A percentile compares a stretch with the other conserved stretches of the same genome.
These are phyloP conservation scores for Phyto melanocephala DNA, from an alignment of 2,888 invertebrate genomes.

Conservation along the genomic window DNA sequence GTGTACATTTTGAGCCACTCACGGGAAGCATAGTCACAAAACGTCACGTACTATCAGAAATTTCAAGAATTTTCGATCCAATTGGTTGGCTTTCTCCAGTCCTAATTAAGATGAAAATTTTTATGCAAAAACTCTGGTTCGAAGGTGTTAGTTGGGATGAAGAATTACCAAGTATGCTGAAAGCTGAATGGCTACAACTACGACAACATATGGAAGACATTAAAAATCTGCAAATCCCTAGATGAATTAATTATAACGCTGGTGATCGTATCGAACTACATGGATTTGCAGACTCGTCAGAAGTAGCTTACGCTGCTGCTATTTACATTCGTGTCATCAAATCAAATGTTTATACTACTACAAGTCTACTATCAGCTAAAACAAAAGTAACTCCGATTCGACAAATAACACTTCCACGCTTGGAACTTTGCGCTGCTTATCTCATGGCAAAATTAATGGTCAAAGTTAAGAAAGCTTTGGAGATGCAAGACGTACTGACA, in stretches of 20 bases:
- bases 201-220: neutral
- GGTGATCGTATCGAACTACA: constrained; percentile 31
- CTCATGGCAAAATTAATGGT: constrained; percentile 23
- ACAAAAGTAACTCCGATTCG: constrained; percentile 13
- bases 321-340: constrained; percentile 10
- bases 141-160: constrained; percentile 25
- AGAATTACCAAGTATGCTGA: neutral
- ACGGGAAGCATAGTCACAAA: constrained; percentile 9
- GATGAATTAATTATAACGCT: neutral
- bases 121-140: constrained; percentile 32
- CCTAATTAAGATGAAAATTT: neutral
- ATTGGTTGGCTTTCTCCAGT: constrained; percentile 35
- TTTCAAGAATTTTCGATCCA: constrained; percentile 43
- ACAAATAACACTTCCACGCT: constrained; percentile 27
- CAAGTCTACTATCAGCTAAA: constrained; percentile 5
- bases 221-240: neutral
- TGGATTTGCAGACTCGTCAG: constrained; percentile 30
- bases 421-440: constrained; percentile 36
- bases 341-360: neutral
- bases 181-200: neutral
- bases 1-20: neutral
- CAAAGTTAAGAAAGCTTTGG: neutral
- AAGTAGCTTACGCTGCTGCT: constrained; percentile 32
- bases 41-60: constrained; percentile 40
- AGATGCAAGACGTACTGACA: neutral